phyloP scores from a whole-genome alignment of 2,888 invertebrate species.

The Cephus rjabovi region DNA sequence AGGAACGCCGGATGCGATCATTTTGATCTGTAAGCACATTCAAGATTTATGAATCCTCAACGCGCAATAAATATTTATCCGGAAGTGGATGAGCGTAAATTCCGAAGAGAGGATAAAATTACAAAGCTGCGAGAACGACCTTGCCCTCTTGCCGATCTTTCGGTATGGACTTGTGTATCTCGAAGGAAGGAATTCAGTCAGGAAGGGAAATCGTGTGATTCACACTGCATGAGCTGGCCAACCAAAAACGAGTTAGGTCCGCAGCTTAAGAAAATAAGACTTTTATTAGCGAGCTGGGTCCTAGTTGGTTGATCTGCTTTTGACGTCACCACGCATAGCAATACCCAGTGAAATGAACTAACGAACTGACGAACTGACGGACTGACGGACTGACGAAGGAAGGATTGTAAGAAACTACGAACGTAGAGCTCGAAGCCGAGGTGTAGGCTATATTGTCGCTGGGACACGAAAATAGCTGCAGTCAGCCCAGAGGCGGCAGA shows the following conservation, averaged over 20 bases:
- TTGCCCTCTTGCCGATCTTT: not conserved
- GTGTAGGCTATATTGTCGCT: conserved; percentile 22
- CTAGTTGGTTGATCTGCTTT: not conserved
- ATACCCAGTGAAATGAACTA: not conserved
- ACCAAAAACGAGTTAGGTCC: not conserved
- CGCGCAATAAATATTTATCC: not conserved
- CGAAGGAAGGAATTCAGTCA: not conserved
- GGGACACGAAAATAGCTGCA: conserved; percentile 24
- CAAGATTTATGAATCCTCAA: not conserved
- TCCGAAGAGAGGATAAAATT: not conserved
- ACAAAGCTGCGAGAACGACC: not conserved
- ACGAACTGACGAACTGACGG: not conserved
- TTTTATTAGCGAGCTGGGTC: not conserved
- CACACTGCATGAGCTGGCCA: not conserved
- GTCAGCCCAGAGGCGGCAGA: conserved; percentile 32
- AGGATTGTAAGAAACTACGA: not conserved
- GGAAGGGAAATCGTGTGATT: not conserved
- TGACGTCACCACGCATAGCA: not conserved
- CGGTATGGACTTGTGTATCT: not conserved
- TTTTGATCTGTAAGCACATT: not conserved
- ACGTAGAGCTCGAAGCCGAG: not conserved
- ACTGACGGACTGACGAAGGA: not conserved
- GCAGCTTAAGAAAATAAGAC: not conserved
- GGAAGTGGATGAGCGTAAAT: not conserved
- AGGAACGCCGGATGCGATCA: not conserved